Evolutionary conservation across 2,888 invertebrate species (phyloP), one percentile per base, ranked within the genome.

Genomic region (Drosophila putrida): DNA sequence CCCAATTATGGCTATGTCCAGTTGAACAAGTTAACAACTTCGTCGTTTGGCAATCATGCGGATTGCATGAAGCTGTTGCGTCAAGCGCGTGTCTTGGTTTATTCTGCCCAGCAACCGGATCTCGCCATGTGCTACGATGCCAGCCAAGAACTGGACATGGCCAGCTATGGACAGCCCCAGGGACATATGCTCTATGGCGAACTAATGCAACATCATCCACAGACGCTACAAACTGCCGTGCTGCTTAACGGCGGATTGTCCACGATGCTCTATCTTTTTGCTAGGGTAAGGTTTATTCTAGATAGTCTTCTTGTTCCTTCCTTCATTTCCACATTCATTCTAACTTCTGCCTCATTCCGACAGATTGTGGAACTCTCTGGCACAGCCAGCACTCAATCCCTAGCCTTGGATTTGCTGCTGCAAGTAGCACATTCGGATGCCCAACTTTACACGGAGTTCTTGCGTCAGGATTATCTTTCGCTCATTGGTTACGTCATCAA

Each of bases 341-440:
- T 20, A 3, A 2, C 20, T 3, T 3, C 20, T 20, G 3, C 20
- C 20, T 20, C 3, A 3, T 41, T 13, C 15, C 61, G 62, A 43
- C 74, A 95, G 95, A 93, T 95, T 68, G 95, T 96, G 20, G 96
- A 96, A 87, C 89, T 95, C 15, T 93, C 93, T 6, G 94, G 94
- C 10, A 93, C 91, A 6, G 94, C 94, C 5, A 93, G 92, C 55
- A 94, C 94, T 51, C 96, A 96, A 90, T 95, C 95, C 2, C 80
- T 92, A 72, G 95, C 95, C 1, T 91, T 96, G 68, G 93, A 94
- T 61, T 89, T 94, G 11, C 88, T 95, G 49, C 92, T 96, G 20
- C 94, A 94, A 39, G 92, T 95, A 59, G 93, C 94, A 15, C 93
- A 94, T 43, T 93, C 93, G 5, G 95, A 95, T 90, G 93, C 93